Percentiles rank a stretch among this genome's conserved stretches.
Conservation (phyloP, 2,113 vertebrate genomes). For the Genyomyrus donnyi region DNA sequence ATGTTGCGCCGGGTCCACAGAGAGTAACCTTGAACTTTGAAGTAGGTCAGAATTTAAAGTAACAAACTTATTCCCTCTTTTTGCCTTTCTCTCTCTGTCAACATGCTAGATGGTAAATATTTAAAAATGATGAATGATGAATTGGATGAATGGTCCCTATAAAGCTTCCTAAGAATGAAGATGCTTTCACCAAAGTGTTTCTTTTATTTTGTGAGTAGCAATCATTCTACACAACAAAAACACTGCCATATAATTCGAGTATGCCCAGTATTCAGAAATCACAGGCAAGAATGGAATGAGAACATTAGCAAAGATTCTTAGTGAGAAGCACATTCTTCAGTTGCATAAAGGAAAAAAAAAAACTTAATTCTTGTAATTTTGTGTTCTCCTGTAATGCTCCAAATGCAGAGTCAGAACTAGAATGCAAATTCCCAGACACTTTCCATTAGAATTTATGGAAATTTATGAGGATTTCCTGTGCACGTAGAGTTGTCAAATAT, state of each 20-base stretch:
- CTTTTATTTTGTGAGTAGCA: conserved; percentile 35
- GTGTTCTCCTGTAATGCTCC: neutral
- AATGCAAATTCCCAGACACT: neutral
- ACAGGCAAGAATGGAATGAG: conserved; percentile 25
- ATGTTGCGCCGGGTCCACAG: no score
- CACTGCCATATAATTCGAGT: conserved; percentile 30
- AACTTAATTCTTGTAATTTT: neutral
- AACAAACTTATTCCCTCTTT: conserved; percentile 44
- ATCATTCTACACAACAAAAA: conserved; percentile 42
- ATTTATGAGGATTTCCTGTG: neutral
- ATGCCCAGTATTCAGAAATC: neutral
- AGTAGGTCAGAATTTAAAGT: conserved; percentile 52
- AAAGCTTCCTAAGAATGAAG: conserved; percentile 38
- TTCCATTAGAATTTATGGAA: neutral
- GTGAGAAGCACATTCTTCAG: conserved; percentile 24
- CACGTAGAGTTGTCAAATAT: neutral
- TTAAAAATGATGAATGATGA: conserved; percentile 45
- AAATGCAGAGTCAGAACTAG: neutral
- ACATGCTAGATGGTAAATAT: conserved; percentile 52
- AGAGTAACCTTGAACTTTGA: no score
- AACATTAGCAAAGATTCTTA: neutral
- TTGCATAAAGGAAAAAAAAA: neutral
- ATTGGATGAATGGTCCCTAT: conserved; percentile 55
- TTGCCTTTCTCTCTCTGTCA: conserved; percentile 38
- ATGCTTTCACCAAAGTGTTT: conserved; percentile 46